Conservation (phyloP, 2,113 vertebrate genomes). For the Spheniscus mendiculus region DNA sequence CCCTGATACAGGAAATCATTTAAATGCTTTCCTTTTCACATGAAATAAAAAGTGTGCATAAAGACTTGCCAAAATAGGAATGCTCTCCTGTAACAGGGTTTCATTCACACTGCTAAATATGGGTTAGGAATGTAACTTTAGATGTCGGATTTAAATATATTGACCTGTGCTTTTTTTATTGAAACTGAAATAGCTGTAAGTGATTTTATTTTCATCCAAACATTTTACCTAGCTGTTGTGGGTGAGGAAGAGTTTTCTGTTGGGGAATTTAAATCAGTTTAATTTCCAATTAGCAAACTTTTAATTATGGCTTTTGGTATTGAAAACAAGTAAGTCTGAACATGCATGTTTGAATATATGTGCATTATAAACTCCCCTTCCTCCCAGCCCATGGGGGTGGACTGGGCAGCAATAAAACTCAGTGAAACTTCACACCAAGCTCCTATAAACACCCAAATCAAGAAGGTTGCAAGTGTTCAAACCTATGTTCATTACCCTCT, state of each 20-base stretch:
- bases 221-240: background rate
- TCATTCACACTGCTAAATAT: slow-evolving; percentile 62
- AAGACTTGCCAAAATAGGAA: slow-evolving; percentile 47
- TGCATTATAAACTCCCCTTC: background rate
- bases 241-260: background rate
- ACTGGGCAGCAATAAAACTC: background rate
- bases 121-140: slow-evolving; percentile 46
- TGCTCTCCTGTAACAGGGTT: slow-evolving; percentile 10
- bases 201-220: background rate
- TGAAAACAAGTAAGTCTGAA: background rate
- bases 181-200: background rate
- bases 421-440: background rate
- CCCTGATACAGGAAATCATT: slow-evolving; percentile 43
- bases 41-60: slow-evolving; percentile 34
- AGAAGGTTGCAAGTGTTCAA: background rate
- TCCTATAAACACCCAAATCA: background rate
- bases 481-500: rapidly evolving
- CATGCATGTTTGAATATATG: background rate
- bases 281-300: background rate
- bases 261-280: background rate
- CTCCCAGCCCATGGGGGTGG: background rate
- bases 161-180: background rate
- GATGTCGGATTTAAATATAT: background rate
- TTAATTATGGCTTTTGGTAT: background rate
- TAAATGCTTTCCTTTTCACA: slow-evolving; percentile 34